phyloP scores from a whole-genome alignment of 2,113 vertebrate species.

The Phaetusa simplex region DNA sequence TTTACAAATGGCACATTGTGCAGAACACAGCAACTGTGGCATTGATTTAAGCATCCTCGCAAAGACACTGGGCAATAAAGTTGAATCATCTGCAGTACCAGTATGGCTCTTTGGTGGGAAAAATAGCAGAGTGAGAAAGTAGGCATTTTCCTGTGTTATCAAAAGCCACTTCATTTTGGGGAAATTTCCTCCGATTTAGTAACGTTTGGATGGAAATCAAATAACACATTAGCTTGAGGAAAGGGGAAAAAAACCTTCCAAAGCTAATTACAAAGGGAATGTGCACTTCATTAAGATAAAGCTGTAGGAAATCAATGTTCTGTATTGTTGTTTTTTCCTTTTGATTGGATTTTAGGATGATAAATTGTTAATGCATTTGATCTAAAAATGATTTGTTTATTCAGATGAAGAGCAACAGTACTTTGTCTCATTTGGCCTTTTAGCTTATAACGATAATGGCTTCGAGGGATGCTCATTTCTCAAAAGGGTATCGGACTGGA shows the following conservation, averaged over 20 bases:
- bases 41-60: not conserved
- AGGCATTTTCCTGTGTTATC: constrained; percentile 20
- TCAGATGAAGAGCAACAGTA: constrained; percentile 58
- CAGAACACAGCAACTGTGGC: constrained; percentile 17
- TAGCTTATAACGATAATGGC: constrained; percentile 45
- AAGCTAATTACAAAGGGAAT: constrained; percentile 63
- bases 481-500: constrained; percentile 54
- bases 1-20: constrained; percentile 54
- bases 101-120: constrained; percentile 31
- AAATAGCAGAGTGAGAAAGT: not conserved
- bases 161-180: constrained; percentile 44
- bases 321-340: constrained; percentile 55
- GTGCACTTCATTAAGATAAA: constrained; percentile 72
- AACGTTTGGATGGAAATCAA: constrained; percentile 26
- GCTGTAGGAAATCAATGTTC: constrained; percentile 61
- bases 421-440: constrained; percentile 61
- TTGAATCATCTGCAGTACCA: constrained; percentile 56
- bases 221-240: constrained; percentile 37
- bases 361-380: constrained; percentile 43
- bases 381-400: constrained; percentile 51
- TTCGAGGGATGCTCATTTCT: constrained; percentile 41
- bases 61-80: constrained; percentile 43
- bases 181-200: constrained; percentile 39
- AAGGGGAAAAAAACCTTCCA: not conserved
- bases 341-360: constrained; percentile 55